Conservation (phyloP, 2,888 invertebrate species). For the Plutella xylostella region DNA sequence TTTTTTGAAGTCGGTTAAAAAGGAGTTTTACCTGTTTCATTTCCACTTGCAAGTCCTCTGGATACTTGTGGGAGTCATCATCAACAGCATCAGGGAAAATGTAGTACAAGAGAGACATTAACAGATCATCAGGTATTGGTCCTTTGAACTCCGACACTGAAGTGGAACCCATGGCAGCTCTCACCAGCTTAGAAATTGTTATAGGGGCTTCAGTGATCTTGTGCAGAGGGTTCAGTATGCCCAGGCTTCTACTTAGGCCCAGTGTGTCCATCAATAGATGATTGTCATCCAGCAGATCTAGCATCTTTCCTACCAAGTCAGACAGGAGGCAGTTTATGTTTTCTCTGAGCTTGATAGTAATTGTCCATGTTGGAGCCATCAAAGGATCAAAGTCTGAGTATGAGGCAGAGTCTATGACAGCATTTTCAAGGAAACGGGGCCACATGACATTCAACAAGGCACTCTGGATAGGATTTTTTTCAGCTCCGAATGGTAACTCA, state of each 20-base stretch:
- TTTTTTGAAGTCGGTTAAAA: too few relatives aligned
- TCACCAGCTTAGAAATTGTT: slow-evolving; percentile 71
- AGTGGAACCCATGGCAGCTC: slow-evolving; percentile 61
- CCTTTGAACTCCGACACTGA: slow-evolving; percentile 74
- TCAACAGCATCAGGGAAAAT: slow-evolving; percentile 90
- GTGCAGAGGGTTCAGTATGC: slow-evolving; percentile 71
- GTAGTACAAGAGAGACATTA: slow-evolving; percentile 83
- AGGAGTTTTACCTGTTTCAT: slow-evolving; percentile 52
- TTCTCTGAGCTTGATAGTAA: slow-evolving; percentile 74
- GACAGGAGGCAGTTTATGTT: slow-evolving; percentile 81
- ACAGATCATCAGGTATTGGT: slow-evolving; percentile 80
- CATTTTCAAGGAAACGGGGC: slow-evolving; percentile 87
- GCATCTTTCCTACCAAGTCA: slow-evolving; percentile 79
- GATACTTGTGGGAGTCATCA: slow-evolving; percentile 67
- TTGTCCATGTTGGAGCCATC: slow-evolving; percentile 83
- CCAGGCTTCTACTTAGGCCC: slow-evolving; percentile 57
- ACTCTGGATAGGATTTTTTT: slow-evolving; percentile 83
- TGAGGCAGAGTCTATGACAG: slow-evolving; percentile 87
- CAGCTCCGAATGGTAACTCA: slow-evolving; percentile 86
- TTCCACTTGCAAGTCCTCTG: slow-evolving; percentile 53
- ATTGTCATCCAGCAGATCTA: slow-evolving; percentile 72
- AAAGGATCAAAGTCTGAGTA: slow-evolving; percentile 90
- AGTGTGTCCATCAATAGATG: slow-evolving; percentile 56
- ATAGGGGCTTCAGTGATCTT: slow-evolving; percentile 84
- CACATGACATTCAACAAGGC: slow-evolving; percentile 85